phyloP scores from a whole-genome alignment of 2,888 invertebrate genomes.

The Temnothorax ravouxi region DNA sequence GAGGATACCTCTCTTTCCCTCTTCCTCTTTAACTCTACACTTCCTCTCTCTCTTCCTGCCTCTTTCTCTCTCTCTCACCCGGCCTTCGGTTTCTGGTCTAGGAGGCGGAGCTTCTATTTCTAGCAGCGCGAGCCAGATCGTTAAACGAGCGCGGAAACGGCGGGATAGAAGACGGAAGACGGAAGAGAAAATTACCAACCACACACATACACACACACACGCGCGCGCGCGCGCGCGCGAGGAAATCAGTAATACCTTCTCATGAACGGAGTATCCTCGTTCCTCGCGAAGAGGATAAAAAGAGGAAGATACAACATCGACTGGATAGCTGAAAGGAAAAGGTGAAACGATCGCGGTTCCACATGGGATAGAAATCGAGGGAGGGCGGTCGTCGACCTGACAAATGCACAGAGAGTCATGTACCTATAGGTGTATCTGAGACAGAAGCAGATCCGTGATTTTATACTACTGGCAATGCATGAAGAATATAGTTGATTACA shows the following conservation, averaged over 20 bases:
- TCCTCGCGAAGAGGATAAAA: conserved; percentile 19
- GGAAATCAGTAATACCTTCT: conserved; percentile 32
- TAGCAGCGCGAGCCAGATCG: conserved; percentile 71
- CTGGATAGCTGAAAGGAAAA: conserved; percentile 19
- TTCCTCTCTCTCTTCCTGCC: conserved; percentile 32
- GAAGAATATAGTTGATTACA: neutral
- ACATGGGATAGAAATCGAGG: neutral
- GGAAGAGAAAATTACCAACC: conserved; percentile 27
- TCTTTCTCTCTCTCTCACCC: conserved; percentile 46
- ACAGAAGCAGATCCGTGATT: conserved; percentile 4
- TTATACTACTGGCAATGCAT: neutral
- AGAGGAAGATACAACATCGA: conserved; percentile 28
- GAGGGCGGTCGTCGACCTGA: conserved; percentile 23
- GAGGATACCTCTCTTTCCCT: conserved; percentile 69
- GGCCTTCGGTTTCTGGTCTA: conserved; percentile 75
- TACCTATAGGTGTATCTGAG: neutral
- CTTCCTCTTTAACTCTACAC: conserved; percentile 10
- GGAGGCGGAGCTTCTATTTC: conserved; percentile 85
- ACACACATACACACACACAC: neutral
- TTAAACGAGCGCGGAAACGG: conserved; percentile 62
- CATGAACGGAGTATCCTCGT: neutral
- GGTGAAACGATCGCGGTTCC: conserved; percentile 30
- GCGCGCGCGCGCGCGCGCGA: neutral
- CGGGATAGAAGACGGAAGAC: conserved; percentile 43
- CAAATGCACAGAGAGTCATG: neutral